A percentile compares a stretch with the other conserved stretches of the same genome.
Evolutionary conservation across 2,888 invertebrate species (phyloP).

Genomic region (Ichneumoninae sp.): DNA sequence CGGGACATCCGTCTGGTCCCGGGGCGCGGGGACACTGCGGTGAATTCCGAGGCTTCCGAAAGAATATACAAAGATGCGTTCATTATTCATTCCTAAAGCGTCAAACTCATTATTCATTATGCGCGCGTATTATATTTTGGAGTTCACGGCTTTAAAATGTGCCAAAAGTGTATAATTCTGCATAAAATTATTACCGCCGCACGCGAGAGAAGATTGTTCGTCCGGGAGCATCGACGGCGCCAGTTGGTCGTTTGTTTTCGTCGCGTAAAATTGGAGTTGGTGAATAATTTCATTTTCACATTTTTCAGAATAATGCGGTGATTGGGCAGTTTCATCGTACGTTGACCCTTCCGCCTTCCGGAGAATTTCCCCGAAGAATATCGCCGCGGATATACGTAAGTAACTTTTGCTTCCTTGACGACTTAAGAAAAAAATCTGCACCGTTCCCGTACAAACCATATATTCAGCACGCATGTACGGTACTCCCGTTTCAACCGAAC

Average conservation of each 20-base stretch:
- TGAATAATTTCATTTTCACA: background rate
- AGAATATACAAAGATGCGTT: slow-evolving; percentile 14
- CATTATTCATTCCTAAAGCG: slow-evolving; percentile 56
- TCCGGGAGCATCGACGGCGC: background rate
- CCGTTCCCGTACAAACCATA: slow-evolving; percentile 7
- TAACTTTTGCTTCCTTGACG: background rate
- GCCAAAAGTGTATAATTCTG: slow-evolving; percentile 48
- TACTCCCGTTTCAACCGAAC: slow-evolving; percentile 40
- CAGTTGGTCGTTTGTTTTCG: background rate
- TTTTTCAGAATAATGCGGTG: background rate
- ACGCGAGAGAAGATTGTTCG: background rate
- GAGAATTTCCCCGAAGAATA: background rate
- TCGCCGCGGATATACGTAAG: background rate
- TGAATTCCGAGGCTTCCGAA: slow-evolving; percentile 29
- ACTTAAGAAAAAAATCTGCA: slow-evolving; percentile 11
- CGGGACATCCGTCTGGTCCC: slow-evolving; percentile 59
- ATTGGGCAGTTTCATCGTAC: background rate
- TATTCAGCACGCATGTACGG: slow-evolving; percentile 39
- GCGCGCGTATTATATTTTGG: slow-evolving; percentile 26
- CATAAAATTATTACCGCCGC: slow-evolving; percentile 17
- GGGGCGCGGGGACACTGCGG: slow-evolving; percentile 7
- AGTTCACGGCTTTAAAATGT: slow-evolving; percentile 22
- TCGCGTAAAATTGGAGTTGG: background rate
- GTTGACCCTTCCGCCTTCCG: background rate
- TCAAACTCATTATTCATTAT: slow-evolving; percentile 55